Percentiles rank a stretch among this genome's conserved stretches.
phyloP scores from a whole-genome alignment of 92 coral and sea anemone species.

The Blastomussa wellsi region DNA sequence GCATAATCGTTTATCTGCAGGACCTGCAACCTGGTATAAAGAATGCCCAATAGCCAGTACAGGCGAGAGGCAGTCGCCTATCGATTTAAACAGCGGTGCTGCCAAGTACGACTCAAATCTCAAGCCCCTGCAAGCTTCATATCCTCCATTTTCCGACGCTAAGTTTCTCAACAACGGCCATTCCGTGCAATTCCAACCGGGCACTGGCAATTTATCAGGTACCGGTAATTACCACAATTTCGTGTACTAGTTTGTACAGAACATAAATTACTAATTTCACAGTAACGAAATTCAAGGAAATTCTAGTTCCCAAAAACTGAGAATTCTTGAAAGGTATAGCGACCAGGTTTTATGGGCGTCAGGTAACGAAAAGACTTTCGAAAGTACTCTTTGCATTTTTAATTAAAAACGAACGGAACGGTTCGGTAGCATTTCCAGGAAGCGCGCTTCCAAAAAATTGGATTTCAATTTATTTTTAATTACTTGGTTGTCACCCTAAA shows the following conservation, averaged over 20 bases:
- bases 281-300: not conserved
- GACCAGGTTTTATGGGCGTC: not conserved
- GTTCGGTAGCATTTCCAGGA: too few relatives aligned
- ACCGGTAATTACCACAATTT: not conserved
- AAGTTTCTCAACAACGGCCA: conserved; percentile 49
- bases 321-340: not conserved
- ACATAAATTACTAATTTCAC: too few relatives aligned
- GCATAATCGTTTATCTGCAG: conserved; percentile 14
- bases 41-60: conserved; percentile 49
- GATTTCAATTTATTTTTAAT: too few relatives aligned
- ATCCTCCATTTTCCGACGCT: conserved; percentile 24
- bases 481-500: too few relatives aligned
- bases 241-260: not conserved
- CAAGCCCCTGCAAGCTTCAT: conserved; percentile 39
- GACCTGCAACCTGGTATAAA: conserved; percentile 80
- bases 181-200: conserved; percentile 39
- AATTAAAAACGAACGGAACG: not conserved
- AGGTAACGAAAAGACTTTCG: not conserved
- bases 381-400: not conserved
- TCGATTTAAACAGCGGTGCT: conserved; percentile 62
- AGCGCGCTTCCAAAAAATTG: too few relatives aligned
- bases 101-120: conserved; percentile 55
- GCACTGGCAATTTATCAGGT: conserved; percentile 20
- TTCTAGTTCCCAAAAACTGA: not conserved
- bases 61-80: conserved; percentile 88